Base-by-base conservation (phyloP, 1,140 invertebrate genomes). In the Drosophila pruinosa region DNA sequence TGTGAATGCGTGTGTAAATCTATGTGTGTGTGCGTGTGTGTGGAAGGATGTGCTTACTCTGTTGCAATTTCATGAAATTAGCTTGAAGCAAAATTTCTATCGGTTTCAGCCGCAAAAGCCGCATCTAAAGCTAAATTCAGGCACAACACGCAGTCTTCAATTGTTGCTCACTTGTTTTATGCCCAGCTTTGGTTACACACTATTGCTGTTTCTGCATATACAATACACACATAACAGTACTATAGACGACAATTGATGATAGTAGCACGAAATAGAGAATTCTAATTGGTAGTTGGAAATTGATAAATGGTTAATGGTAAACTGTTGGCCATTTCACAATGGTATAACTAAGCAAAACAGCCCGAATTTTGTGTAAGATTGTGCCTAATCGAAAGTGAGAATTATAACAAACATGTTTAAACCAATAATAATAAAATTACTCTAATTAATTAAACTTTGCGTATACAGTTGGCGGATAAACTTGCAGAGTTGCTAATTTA, bases 81-180 rank as follows among this genome's bases (percentile, higher is more conserved):
- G 81, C 81, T 85, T 86, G 61, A 86, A 85, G 81, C 80, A 71
- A 80, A 59, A 63, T 86, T 50, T 81, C 73, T 86, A 86, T 88
- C 81, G 81, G 81, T 86, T 86, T 86, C 81, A 86, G 81, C 80
- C 64, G 61, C 72, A 65, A 67, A 64, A 64, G 67, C 58, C 50
- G 53, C 69, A 63, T 47, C 52, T 61, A 39, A 26, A 48, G 72
- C 72, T 56, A 50, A 54, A 61, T 41, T 48, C 53, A 72, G 45
- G 69, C 69, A 59, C 53, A 65, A 12, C 26, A 38, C 21, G 28
- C 62, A 67, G 34, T 54, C 28, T 36, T 52, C 28, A 43, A 43
- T 22, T 56, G 52, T 26, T 64, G 17, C 54, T 47, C 24, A 56
- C 38, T 39, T 22, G 39, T 59, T 48, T 48, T n/a, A 14, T 31